Conservation (phyloP, 2,113 vertebrate species). For the Eurystomus gularis region DNA sequence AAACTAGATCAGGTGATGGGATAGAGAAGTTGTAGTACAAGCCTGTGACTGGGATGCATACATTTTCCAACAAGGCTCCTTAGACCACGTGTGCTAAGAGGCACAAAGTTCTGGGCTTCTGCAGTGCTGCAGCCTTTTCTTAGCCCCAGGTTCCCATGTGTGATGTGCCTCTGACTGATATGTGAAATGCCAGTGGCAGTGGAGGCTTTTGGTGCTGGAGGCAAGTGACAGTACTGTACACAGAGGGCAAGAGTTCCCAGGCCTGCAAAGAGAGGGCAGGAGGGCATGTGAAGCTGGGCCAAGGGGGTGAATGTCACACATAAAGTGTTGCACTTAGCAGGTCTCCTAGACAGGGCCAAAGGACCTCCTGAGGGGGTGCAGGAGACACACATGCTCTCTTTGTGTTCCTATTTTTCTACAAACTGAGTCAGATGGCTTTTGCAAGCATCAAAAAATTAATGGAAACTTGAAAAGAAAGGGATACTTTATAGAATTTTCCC, state of each 20-base stretch:
- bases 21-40: background rate
- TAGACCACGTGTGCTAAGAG: background rate
- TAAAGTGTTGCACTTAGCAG: background rate
- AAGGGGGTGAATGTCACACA: background rate
- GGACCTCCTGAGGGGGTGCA: background rate
- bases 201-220: background rate
- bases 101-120: background rate
- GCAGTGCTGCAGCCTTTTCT: background rate
- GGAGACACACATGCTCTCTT: background rate
- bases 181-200: background rate
- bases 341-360: background rate
- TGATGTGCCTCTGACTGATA: background rate
- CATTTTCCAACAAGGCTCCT: background rate
- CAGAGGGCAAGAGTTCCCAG: background rate
- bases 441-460: background rate
- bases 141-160: background rate
- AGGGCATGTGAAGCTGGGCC: background rate
- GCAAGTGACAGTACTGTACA: background rate
- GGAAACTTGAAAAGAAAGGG: background rate
- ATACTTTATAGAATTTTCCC: background rate
- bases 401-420: background rate
- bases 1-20: background rate
- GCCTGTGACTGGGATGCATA: background rate
- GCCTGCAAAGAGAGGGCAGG: background rate
- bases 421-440: background rate